These are phyloP conservation scores for Hafferia zeledoni DNA, from an alignment of 2,797 vertebrate species.

Conservation along the genomic window DNA sequence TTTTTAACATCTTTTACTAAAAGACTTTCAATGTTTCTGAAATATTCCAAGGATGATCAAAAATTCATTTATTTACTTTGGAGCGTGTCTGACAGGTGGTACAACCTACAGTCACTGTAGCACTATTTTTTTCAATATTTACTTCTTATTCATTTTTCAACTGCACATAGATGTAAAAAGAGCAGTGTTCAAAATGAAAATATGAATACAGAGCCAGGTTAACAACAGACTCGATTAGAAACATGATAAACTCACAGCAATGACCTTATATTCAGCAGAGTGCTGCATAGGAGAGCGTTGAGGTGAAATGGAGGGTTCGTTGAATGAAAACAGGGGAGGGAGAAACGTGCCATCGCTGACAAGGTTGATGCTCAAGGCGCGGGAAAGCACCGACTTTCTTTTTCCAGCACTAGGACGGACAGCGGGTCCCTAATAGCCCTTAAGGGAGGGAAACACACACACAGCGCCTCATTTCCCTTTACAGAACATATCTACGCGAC, in stretches of 20 bases:
- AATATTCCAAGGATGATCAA: neutral
- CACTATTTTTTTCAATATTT: neutral
- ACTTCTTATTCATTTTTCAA: neutral
- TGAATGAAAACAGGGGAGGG: neutral
- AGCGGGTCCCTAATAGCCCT: neutral
- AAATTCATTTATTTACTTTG: neutral
- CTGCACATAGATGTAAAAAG: rapidly evolving
- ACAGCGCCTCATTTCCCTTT: neutral
- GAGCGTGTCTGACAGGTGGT: neutral
- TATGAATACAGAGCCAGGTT: rapidly evolving
- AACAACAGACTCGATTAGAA: neutral
- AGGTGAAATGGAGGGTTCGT: neutral
- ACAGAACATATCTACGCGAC: neutral
- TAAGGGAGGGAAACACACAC: neutral
- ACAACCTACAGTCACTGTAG: neutral
- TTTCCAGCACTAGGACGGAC: neutral
- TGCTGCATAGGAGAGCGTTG: rapidly evolving
- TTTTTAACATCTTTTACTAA: neutral
- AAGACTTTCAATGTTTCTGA: neutral
- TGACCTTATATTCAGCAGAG: neutral
- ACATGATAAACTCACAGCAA: rapidly evolving
- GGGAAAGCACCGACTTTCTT: neutral
- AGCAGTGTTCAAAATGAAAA: neutral
- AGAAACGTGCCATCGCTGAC: neutral
- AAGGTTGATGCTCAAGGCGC: neutral